A percentile compares a stretch with the other conserved stretches of the same genome.
Evolutionary conservation across 2,113 vertebrate genomes (phyloP).

Genomic region (Misgurnus mizolepis): DNA sequence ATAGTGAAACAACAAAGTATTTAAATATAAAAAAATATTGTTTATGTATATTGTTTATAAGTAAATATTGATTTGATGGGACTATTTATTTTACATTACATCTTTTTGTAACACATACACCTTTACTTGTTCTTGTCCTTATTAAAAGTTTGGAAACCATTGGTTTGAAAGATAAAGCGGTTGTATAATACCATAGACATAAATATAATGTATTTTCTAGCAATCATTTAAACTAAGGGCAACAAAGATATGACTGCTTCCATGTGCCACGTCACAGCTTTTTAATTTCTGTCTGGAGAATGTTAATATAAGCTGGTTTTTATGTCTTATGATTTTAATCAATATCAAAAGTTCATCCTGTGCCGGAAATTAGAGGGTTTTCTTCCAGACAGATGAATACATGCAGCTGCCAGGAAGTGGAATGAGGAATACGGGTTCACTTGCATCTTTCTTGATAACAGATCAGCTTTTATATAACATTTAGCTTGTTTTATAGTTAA

Average conservation of each 20-base stretch:
- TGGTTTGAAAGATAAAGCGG: too few species aligned
- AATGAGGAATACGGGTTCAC: neutral
- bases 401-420: neutral
- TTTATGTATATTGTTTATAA: too few species aligned
- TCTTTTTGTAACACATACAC: too few species aligned
- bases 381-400: conserved; percentile 40
- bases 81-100: too few species aligned
- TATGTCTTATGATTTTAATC: conserved; percentile 51
- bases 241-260: neutral
- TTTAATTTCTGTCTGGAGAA: conserved; percentile 52
- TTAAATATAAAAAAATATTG: too few species aligned
- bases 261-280: conserved; percentile 51
- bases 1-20: too few species aligned
- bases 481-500: neutral
- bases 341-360: conserved; percentile 58
- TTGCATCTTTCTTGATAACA: neutral
- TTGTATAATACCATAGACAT: too few species aligned
- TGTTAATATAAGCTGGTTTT: conserved; percentile 60
- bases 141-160: too few species aligned
- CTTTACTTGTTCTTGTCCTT: too few species aligned
- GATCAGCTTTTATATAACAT: neutral
- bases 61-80: too few species aligned
- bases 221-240: neutral
- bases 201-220: too few species aligned
- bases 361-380: conserved; percentile 65